Evolutionary conservation across 2,113 vertebrate genomes (phyloP).

Genomic region (Hirundichthys speculiger): DNA sequence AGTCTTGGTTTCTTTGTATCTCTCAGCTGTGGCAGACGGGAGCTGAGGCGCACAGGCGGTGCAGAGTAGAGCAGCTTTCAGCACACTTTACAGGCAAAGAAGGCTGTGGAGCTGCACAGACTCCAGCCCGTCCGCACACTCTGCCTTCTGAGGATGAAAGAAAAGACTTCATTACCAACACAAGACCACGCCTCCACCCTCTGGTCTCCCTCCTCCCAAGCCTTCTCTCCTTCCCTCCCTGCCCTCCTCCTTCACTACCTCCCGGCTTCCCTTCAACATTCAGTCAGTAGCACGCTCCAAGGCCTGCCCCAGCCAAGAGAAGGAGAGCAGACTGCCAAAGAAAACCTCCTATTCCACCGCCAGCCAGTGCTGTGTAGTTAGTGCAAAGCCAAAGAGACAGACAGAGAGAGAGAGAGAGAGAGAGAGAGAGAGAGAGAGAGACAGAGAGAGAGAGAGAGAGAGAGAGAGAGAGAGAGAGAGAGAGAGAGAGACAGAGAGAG

Average conservation of each 20-base stretch:
- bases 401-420: not conserved
- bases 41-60: slow-evolving; percentile 45
- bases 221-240: slow-evolving; percentile 28
- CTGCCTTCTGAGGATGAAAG: slow-evolving; percentile 91
- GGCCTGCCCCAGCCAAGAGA: slow-evolving; percentile 79
- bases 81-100: slow-evolving; percentile 73
- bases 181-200: slow-evolving; percentile 83
- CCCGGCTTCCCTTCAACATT: slow-evolving; percentile 83
- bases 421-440: too few species aligned
- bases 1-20: slow-evolving; percentile 49
- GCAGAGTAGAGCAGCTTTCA: slow-evolving; percentile 41
- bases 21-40: slow-evolving; percentile 60
- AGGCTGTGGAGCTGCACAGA: slow-evolving; percentile 80
- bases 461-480: too few species aligned
- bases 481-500: slow-evolving; percentile 29
- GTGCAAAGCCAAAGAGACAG: slow-evolving; percentile 53
- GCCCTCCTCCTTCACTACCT: slow-evolving; percentile 53
- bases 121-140: slow-evolving; percentile 82
- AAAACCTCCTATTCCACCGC: slow-evolving; percentile 77
- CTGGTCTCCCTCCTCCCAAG: slow-evolving; percentile 60
- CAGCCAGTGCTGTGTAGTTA: slow-evolving; percentile 71
- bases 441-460: slow-evolving; percentile 29
- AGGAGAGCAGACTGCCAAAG: slow-evolving; percentile 78
- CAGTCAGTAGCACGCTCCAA: slow-evolving; percentile 89
- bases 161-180: slow-evolving; percentile 93